Percentiles rank a stretch among this genome's conserved stretches.
phyloP scores from a whole-genome alignment of 2,797 vertebrate genomes.

The Scyliorhinus canicula region DNA sequence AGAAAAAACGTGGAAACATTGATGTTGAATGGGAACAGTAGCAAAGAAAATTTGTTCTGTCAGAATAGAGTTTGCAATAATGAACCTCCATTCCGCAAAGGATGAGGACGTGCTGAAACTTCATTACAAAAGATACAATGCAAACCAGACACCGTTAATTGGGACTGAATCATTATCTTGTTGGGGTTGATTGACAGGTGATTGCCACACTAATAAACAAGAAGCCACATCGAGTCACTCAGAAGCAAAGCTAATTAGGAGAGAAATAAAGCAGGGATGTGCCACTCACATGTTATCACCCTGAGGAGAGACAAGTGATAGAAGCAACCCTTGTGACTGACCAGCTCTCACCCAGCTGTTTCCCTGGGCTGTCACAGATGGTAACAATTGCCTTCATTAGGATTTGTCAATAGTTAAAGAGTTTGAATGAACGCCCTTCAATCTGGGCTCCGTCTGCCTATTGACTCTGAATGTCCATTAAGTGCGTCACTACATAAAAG shows the following conservation, averaged over 20 bases:
- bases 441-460: background rate
- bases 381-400: slow-evolving; percentile 11
- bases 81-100: background rate
- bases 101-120: background rate
- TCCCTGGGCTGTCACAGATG: slow-evolving; percentile 8
- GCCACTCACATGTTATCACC: background rate
- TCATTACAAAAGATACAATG: background rate
- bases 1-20: too few species aligned
- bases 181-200: background rate
- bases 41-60: background rate
- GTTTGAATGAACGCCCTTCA: background rate
- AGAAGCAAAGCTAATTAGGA: background rate
- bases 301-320: background rate
- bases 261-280: background rate
- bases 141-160: background rate
- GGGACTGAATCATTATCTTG: background rate
- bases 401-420: background rate
- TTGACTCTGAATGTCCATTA: background rate
- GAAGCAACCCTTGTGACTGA: background rate
- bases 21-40: background rate
- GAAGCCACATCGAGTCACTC: background rate
- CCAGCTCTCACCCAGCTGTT: background rate
- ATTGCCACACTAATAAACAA: background rate
- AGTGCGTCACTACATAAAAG: background rate
- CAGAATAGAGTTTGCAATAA: background rate